phyloP scores from a whole-genome alignment of 2,113 vertebrate genomes.

The Lophotis ruficrista region DNA sequence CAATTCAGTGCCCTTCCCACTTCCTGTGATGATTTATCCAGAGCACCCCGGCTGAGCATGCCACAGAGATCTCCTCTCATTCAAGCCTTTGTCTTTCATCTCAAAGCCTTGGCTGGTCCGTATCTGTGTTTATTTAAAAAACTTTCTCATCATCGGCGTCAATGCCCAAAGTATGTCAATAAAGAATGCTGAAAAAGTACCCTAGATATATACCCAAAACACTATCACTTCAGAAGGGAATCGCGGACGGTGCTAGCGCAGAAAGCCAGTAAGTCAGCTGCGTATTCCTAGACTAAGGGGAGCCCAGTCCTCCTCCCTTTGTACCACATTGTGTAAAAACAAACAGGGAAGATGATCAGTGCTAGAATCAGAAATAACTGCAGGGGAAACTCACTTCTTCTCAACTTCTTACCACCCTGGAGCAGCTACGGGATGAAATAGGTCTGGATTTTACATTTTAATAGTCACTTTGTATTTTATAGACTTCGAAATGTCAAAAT shows the following conservation, averaged over 20 bases:
- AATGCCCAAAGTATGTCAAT: not conserved
- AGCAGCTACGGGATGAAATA: not conserved
- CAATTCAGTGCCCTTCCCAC: not conserved
- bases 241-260: fast-evolving
- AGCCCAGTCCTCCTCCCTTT: not conserved
- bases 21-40: not conserved
- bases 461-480: not conserved
- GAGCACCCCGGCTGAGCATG: not conserved
- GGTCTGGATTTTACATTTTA: slow-evolving; percentile 2
- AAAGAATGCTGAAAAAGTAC: not conserved
- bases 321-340: not conserved
- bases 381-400: not conserved
- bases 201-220: not conserved
- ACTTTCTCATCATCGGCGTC: not conserved
- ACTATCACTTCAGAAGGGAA: not conserved
- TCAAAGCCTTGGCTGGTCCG: not conserved
- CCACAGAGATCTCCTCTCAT: not conserved
- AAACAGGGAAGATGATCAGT: not conserved
- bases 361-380: not conserved
- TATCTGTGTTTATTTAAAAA: not conserved
- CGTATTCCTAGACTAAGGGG: not conserved
- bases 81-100: not conserved
- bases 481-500: not conserved
- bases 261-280: not conserved
- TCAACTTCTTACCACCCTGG: not conserved